Evolutionary conservation across 1,140 invertebrate genomes (phyloP).

Genomic region (Aphis gossypii): DNA sequence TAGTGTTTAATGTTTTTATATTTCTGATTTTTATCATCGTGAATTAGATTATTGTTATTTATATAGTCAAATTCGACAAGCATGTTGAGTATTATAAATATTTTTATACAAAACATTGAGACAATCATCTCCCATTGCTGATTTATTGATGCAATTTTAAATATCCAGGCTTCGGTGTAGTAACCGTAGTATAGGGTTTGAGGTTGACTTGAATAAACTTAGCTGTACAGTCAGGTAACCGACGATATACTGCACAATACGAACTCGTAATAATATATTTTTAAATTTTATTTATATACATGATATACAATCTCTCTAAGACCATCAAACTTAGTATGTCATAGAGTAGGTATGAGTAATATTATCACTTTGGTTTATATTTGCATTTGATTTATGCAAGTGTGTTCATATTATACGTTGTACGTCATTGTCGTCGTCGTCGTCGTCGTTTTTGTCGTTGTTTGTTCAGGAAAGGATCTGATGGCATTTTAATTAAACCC

Average conservation of each 20-base stretch:
- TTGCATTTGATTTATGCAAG: constrained; percentile 6
- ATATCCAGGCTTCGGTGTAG: no score
- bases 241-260: no score
- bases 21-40: background rate
- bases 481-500: constrained; percentile 29
- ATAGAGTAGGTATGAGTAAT: background rate
- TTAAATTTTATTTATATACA: no score
- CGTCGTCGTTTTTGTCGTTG: background rate
- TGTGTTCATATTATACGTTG: background rate
- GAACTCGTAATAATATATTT: no score
- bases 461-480: constrained; percentile 11
- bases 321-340: background rate
- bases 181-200: no score
- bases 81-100: background rate
- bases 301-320: background rate
- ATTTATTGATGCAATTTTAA: no score
- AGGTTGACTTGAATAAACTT: no score
- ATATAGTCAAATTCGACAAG: background rate
- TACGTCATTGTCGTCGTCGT: no score
- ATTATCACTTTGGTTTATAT: background rate
- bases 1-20: background rate
- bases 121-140: background rate
- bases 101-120: background rate
- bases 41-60: no score
- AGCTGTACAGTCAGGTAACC: no score